Percentiles rank a stretch among this genome's conserved stretches.
Evolutionary conservation across 1,140 invertebrate genomes (phyloP).

Genomic region (Camponotus vicinus): DNA sequence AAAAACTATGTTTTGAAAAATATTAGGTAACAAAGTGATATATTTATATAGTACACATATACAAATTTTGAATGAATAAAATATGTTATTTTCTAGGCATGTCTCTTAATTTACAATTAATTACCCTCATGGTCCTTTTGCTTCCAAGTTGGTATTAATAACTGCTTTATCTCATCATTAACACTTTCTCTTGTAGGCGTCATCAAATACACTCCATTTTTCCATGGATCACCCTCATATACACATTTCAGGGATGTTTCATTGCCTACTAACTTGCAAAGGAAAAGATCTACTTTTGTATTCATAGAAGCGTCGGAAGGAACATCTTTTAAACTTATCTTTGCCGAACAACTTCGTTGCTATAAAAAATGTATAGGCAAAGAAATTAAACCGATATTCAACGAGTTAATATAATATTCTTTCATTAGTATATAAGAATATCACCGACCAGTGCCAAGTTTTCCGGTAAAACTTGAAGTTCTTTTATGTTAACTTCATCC

Average conservation of each 20-base stretch:
- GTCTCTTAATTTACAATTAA: background rate
- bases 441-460: conserved; percentile 75
- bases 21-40: background rate
- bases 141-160: conserved; percentile 76
- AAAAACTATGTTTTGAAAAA: background rate
- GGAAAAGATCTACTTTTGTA: conserved; percentile 72
- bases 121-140: conserved; percentile 63
- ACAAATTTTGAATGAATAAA: conserved; percentile 12
- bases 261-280: conserved; percentile 68
- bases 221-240: conserved; percentile 65
- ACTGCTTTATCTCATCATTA: conserved; percentile 76
- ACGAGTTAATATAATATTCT: background rate
- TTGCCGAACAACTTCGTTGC: conserved; percentile 62
- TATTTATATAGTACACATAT: background rate
- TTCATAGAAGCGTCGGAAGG: conserved; percentile 75
- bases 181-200: conserved; percentile 66
- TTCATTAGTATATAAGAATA: background rate
- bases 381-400: background rate
- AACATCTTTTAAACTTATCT: conserved; percentile 77
- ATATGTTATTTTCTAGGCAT: background rate
- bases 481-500: conserved; percentile 67
- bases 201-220: conserved; percentile 78
- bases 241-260: conserved; percentile 72
- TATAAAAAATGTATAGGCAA: conserved; percentile 47
- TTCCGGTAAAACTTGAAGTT: conserved; percentile 73